These are phyloP conservation scores for Hypercompe scribonia DNA, from an alignment of 2,888 invertebrate species.

Conservation along the genomic window DNA sequence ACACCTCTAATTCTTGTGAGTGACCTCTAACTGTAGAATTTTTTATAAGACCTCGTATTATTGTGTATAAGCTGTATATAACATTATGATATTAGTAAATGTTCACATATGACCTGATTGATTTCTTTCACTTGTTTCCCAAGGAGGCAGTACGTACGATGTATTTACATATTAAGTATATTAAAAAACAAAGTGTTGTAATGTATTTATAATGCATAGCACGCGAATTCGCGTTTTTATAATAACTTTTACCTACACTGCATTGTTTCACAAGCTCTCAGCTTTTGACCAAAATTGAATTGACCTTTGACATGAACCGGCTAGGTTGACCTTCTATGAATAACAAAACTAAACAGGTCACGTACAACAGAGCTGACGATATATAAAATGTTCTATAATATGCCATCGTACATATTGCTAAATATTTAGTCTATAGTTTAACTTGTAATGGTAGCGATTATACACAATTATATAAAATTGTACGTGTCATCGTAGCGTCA, in stretches of 20 bases:
- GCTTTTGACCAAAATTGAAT: conserved; percentile 44
- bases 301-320: conserved; percentile 46
- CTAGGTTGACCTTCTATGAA: conserved; percentile 39
- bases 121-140: neutral
- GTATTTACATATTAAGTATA: neutral
- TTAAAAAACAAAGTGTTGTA: conserved; percentile 42
- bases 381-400: neutral
- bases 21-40: no score
- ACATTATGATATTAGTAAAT: neutral
- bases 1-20: no score
- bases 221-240: conserved; percentile 60
- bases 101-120: neutral
- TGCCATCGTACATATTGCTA: neutral
- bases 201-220: conserved; percentile 57
- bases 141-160: neutral
- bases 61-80: no score
- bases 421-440: neutral
- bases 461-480: neutral
- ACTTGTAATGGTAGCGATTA: neutral
- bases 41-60: no score
- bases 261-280: conserved; percentile 54
- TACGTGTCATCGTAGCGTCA: no score
- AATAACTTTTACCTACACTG: conserved; percentile 46
- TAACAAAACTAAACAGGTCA: conserved; percentile 15
- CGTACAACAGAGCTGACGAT: neutral